These are phyloP conservation scores for Electrona antarctica DNA, from an alignment of 2,113 vertebrate genomes.

Conservation along the genomic window DNA sequence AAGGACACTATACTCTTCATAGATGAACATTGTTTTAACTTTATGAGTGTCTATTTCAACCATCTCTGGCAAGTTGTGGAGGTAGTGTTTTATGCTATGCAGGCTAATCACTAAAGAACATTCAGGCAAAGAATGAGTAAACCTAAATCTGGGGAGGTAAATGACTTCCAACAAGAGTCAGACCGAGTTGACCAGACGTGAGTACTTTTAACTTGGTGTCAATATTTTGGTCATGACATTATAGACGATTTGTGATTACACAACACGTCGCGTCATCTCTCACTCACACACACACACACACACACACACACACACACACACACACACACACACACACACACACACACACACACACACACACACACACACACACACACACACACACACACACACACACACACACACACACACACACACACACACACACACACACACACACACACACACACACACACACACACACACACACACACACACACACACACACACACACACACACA, in stretches of 20 bases:
- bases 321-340: no score
- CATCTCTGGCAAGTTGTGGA: no score
- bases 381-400: not conserved
- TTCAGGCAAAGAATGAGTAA: not conserved
- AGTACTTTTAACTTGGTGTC: not conserved
- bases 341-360: not conserved
- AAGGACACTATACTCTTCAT: not conserved
- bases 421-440: no score
- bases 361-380: no score
- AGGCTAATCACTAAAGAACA: no score
- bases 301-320: no score
- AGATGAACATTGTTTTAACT: no score
- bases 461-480: no score
- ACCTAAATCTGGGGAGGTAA: no score
- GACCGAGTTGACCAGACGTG: not conserved
- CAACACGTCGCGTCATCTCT: conserved; percentile 38
- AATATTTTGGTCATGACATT: not conserved
- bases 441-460: not conserved
- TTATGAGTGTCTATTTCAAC: no score
- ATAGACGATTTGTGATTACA: not conserved
- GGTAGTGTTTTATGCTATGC: no score
- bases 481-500: conserved; percentile 1
- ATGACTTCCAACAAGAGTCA: not conserved
- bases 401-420: conserved; percentile 1
- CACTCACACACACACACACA: not conserved